These are phyloP conservation scores for Thereva unica DNA, from an alignment of 2,888 invertebrate genomes.

Conservation along the genomic window DNA sequence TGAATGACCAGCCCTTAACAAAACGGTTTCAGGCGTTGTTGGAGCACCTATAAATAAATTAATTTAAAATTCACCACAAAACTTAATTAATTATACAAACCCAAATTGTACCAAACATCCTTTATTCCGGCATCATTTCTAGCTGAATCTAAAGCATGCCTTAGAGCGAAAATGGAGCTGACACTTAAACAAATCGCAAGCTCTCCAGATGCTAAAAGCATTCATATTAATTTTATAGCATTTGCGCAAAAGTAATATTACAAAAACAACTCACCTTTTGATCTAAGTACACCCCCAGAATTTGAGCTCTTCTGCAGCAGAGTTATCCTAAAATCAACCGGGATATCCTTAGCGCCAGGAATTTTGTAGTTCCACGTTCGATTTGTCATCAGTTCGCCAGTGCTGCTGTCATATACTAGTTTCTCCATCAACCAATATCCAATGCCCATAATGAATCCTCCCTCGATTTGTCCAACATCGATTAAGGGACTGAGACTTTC, in stretches of 20 bases:
- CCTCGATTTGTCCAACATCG: conserved; percentile 78
- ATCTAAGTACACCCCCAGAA: conserved; percentile 69
- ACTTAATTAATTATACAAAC: not conserved
- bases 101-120: conserved; percentile 9
- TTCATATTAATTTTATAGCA: conserved; percentile 26
- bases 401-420: conserved; percentile 64
- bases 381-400: conserved; percentile 72
- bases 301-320: conserved; percentile 70
- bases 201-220: conserved; percentile 66
- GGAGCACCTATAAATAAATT: not conserved
- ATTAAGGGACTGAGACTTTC: conserved; percentile 72
- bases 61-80: too few species aligned
- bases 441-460: conserved; percentile 75
- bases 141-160: conserved; percentile 70
- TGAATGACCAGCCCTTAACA: not conserved
- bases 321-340: conserved; percentile 73
- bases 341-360: conserved; percentile 78
- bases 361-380: conserved; percentile 83
- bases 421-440: conserved; percentile 81
- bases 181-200: conserved; percentile 65
- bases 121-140: conserved; percentile 66
- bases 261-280: conserved; percentile 65
- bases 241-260: not conserved
- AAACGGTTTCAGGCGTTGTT: not conserved
- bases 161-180: conserved; percentile 66